These are phyloP conservation scores for Brevimyrus niger DNA, from an alignment of 2,113 vertebrate genomes.

Conservation along the genomic window DNA sequence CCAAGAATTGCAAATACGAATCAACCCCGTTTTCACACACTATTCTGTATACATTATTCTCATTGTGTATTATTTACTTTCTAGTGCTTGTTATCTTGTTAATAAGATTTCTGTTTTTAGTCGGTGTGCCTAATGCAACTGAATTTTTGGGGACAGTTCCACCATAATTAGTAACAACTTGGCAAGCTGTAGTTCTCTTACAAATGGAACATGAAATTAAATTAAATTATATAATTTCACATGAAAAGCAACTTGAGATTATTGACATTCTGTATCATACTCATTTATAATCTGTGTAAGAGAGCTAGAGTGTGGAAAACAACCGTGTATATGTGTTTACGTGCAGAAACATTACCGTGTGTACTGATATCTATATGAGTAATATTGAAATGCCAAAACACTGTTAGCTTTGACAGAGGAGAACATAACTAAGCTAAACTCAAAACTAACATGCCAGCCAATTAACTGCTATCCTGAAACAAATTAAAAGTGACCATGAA, in stretches of 20 bases:
- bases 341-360: neutral
- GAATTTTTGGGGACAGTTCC: neutral
- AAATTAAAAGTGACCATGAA: neutral
- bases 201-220: neutral
- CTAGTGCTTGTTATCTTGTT: neutral
- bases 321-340: neutral
- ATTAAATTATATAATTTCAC: neutral
- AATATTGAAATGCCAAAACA: neutral
- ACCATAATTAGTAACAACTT: neutral
- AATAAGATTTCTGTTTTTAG: neutral
- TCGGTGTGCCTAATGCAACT: neutral
- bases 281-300: neutral
- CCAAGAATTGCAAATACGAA: neutral
- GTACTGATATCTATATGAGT: neutral
- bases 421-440: neutral
- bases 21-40: neutral
- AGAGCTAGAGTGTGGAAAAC: neutral
- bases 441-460: neutral
- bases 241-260: neutral
- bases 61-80: neutral
- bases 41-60: neutral
- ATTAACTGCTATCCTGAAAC: neutral
- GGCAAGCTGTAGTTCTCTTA: neutral
- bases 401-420: neutral
- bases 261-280: neutral